Percentiles rank a stretch among this genome's conserved stretches.
phyloP scores from a whole-genome alignment of 2,797 vertebrate genomes.

The Steatocranus sp. region DNA sequence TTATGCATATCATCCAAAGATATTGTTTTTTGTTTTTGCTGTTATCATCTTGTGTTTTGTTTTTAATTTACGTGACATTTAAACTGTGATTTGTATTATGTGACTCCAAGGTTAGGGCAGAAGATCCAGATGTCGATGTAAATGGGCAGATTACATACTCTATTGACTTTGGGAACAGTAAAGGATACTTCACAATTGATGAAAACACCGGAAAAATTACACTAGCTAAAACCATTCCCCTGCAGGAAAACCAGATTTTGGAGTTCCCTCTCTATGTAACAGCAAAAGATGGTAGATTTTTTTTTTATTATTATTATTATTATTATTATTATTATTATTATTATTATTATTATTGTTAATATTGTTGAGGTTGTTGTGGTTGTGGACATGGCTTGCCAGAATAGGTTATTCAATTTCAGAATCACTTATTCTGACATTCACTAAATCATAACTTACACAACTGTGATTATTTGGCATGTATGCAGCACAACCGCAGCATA shows the following conservation, averaged over 20 bases:
- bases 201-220: constrained; percentile 63
- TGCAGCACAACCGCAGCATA: neutral
- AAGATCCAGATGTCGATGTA: constrained; percentile 67
- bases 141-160: constrained; percentile 73
- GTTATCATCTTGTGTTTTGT: neutral
- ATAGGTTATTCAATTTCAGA: neutral
- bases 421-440: neutral
- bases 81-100: neutral
- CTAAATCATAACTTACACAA: neutral
- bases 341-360: fast-evolving
- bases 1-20: neutral
- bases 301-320: too few species aligned
- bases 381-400: neutral
- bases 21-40: neutral
- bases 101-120: constrained; percentile 65
- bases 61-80: neutral
- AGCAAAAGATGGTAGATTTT: constrained; percentile 74
- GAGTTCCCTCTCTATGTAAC: constrained; percentile 71
- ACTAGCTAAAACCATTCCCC: constrained; percentile 56
- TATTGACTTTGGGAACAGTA: constrained; percentile 71
- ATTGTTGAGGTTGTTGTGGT: neutral
- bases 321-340: too few species aligned
- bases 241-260: constrained; percentile 45
- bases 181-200: constrained; percentile 67
- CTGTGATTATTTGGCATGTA: neutral